Evolutionary conservation across 1,140 invertebrate genomes (phyloP), one percentile per base, ranked within the genome.

Genomic region (Lordiphosa clarofinis): DNA sequence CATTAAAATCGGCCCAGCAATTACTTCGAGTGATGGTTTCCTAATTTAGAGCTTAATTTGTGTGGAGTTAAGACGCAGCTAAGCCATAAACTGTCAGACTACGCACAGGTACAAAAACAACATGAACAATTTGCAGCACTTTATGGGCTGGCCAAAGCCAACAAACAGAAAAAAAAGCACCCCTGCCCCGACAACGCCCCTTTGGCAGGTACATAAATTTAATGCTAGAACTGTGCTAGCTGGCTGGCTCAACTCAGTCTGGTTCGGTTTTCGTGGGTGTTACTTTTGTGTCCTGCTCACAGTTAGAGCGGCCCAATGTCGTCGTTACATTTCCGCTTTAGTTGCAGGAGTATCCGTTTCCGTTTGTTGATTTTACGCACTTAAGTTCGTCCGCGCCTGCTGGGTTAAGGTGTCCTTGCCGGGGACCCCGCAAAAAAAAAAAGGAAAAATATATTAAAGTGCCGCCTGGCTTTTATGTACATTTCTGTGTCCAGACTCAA

Each of bases 11-110:
- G 61, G 54, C 52, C 33, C 66, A 46, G 78, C 76, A 82, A 82
- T 82, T 82, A 82, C 76, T 58, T 53, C 58, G 50, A 84, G 53
- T 69, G 76, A 82, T 82, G 76, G 73, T 56, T 82, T 82, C 69
- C 78, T 82, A 82, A 82, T 82, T 82, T 82, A 84, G 62, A 62
- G 72, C 78, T 82, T 84, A 59, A 82, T 82, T 84, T 84, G 62
- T 59, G 61, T 62, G 72, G 75, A 73, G 78, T 73, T 64, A 59
- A 64, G 73, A 31, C 21, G 21, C 44, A 47, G 44, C 28, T 8
- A 1, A 0, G 69, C 52, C 65, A 75, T 79, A 65, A 81, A 67
- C 60, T 74, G 54, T 54, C 33, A 47, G 38, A 57, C 55, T 54
- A 36, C 53, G 28, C 10, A 15, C 55, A 74, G 71, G 62, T 71